Base-by-base conservation (phyloP, 2,888 invertebrate species). In the Napeogenes sylphis region DNA sequence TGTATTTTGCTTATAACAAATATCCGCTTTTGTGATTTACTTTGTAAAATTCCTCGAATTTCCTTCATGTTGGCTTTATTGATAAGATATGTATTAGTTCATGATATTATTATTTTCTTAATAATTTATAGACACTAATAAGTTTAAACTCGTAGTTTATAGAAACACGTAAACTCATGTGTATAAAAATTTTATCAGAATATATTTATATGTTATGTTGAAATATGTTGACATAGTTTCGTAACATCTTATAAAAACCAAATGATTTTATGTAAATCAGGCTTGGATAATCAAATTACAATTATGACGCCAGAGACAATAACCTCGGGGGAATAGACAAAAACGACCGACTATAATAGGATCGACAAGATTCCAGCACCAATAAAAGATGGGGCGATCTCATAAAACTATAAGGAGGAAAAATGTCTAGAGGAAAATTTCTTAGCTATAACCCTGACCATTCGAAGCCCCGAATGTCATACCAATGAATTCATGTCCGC, bases 401-500 rank as follows among this genome's bases (percentile, higher is more conserved):
- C 85, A 85, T 88, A 87, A 90, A 90, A 88, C 88, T 89, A 88
- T 90, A 86, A 87, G 84, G 63, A 84, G 84, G 75, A 88, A 88
- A 88, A 87, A 89, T 88, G 86, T 75, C 73, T 70, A 62, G 70
- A 69, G 69, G 69, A 73, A 71, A 74, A 72, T 30, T 71, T 72
- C 76, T 75, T 71, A 72, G 81, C 81, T 74, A 84, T 84, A 87
- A 84, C 83, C 81, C 82, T 80, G 86, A 79, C 85, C 86, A 84
- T 88, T 86, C 80, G 74, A 81, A 82, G 81, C 83, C 86, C 81
- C 86, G 81, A 89, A 90, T 87, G 90, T 88, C 89, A 90, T 90
- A 90, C 84, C 90, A 81, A 90, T 90, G 90, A 89, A 90, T 90
- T 90, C 90, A 90, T 89, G 89, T 80, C 78, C 74, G 79, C 80